A percentile compares a stretch with the other conserved stretches of the same genome.
Evolutionary conservation across 92 coral and sea anemone genomes (phyloP).

Genomic region (Zoanthus sansibaricus): DNA sequence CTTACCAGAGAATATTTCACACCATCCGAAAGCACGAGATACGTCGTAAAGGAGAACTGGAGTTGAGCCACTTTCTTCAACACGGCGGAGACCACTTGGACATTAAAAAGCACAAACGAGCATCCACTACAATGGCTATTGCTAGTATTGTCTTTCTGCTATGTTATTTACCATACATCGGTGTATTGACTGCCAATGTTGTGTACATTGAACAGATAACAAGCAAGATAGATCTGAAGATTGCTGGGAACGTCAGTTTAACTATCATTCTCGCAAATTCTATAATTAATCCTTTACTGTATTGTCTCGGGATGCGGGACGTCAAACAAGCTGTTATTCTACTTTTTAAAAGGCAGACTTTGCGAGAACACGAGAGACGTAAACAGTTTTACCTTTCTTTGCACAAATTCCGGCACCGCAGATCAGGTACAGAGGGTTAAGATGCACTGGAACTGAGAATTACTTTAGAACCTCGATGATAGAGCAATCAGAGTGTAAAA

Average conservation of each 20-base stretch:
- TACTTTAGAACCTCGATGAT: too few species aligned
- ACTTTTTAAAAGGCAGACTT: slow-evolving; percentile 2
- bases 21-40: slow-evolving; percentile 43
- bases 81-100: background rate
- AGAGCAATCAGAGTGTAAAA: too few species aligned
- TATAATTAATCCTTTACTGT: slow-evolving; percentile 25
- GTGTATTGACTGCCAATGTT: slow-evolving; percentile 44
- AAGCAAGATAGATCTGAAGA: slow-evolving; percentile 28
- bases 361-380: slow-evolving; percentile 8
- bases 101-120: slow-evolving; percentile 37
- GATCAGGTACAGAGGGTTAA: slow-evolving; percentile 4
- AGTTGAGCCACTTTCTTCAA: slow-evolving; percentile 28
- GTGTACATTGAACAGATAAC: slow-evolving; percentile 32
- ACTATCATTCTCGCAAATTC: slow-evolving; percentile 28
- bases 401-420: background rate
- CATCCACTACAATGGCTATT: slow-evolving; percentile 36
- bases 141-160: slow-evolving; percentile 28
- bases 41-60: slow-evolving; percentile 16
- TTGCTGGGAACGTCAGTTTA: slow-evolving; percentile 39
- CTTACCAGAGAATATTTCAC: slow-evolving; percentile 44
- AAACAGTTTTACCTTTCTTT: background rate
- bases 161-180: slow-evolving; percentile 37
- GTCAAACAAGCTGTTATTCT: slow-evolving; percentile 25
- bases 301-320: slow-evolving; percentile 44
- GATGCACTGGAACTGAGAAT: background rate